Percentiles rank a stretch among this genome's conserved stretches.
Conservation (phyloP, 2,797 vertebrate species). For the Cirrhinus mrigala region DNA sequence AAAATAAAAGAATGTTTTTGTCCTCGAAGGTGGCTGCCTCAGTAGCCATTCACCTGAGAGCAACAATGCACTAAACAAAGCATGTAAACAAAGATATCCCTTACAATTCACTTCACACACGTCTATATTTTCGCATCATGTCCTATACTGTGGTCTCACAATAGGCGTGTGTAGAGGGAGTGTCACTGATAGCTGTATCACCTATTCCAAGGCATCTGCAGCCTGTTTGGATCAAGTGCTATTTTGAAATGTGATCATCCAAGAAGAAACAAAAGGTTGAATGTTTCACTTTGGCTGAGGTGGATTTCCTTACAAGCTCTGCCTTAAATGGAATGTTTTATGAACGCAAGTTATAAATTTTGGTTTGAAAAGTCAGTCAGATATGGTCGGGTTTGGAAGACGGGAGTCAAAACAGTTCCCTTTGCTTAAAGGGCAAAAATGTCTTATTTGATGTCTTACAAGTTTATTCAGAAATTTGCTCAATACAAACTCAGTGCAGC, state of each 20-base stretch:
- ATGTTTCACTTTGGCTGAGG: constrained; percentile 22
- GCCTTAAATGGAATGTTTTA: constrained; percentile 33
- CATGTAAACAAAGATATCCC: not conserved
- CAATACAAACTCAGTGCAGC: not conserved
- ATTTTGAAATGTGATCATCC: constrained; percentile 38
- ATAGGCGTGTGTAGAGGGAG: constrained; percentile 9
- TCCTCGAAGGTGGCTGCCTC: not conserved
- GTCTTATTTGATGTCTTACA: not conserved
- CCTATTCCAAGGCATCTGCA: constrained; percentile 4
- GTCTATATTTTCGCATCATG: constrained; percentile 14
- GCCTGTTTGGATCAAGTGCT: constrained; percentile 25
- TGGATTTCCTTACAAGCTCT: constrained; percentile 25
- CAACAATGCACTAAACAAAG: constrained; percentile 31
- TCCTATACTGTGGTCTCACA: constrained; percentile 9
- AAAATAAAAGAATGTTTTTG: not conserved
- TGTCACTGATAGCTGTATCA: constrained; percentile 13
- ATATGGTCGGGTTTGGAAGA: constrained; percentile 37
- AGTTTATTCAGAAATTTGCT: constrained; percentile 6
- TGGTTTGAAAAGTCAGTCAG: constrained; percentile 51
- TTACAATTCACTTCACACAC: constrained; percentile 8
- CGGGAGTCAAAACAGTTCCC: constrained; percentile 37
- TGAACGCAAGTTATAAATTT: constrained; percentile 32
- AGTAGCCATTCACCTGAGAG: not conserved
- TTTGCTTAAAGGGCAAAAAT: not conserved
- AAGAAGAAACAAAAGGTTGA: constrained; percentile 19